Base-by-base conservation (phyloP, 1,140 invertebrate genomes). In the Diorhabda sublineata region DNA sequence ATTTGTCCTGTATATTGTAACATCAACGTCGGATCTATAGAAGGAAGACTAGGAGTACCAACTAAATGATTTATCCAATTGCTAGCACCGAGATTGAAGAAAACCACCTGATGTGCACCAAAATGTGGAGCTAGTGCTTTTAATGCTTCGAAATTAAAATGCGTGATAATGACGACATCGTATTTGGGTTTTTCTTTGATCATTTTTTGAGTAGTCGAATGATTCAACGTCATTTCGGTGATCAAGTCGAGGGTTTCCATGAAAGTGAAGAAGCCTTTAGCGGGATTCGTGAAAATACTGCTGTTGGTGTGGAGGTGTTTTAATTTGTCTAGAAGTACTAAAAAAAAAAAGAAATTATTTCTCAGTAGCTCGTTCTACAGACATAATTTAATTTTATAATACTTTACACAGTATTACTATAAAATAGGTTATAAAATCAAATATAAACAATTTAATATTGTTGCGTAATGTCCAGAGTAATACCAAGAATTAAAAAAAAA, bases 91-190 rank as follows among this genome's bases (percentile, higher is more conserved):
- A 75, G 56, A 2, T 80, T 75, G 66, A 82, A 83, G 5, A 86
- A 71, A 0, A 83, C 81, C 3, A 92, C 85, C 1, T 87, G 83
- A 0, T 89, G 89, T 3, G 85, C 85, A 59, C 86, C 81, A 41
- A 90, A 84, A 73, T 87, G 84, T 67, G 87, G 80, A 44, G 86
- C 84, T 26, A 91, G 78, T 5, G 84, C 87, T 67, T 90, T 79
- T 71, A 86, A 85, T 74, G 90, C 91, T 68, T 91, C 88, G 62
- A 84, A 86, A 60, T 90, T 89, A 73, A 91, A 91, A 67, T 84
- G 83, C 76, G 91, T 89, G 3, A 87, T 81, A 1, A 92, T 77
- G 6, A 90, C 83, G 0, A 91, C 74, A 77, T 92, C 90, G 69
- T 86, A 92, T 45, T 71, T 69, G 58, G 71, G 66, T 9, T 58